phyloP scores from a whole-genome alignment of 2,797 vertebrate genomes.

The Hozukius guyotensis region DNA sequence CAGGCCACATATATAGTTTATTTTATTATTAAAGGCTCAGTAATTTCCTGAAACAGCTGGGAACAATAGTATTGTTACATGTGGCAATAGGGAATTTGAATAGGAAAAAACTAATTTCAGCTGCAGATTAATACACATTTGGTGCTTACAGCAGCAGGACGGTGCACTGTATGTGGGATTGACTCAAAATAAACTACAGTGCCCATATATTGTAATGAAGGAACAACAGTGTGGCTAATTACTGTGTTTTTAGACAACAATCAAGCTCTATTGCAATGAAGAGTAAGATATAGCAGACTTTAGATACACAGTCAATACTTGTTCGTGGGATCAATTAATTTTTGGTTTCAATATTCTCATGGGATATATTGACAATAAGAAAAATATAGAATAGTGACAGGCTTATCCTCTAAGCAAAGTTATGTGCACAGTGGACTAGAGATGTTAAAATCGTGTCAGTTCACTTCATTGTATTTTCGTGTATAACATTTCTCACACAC shows the following conservation, averaged over 20 bases:
- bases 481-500: not conserved
- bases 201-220: not conserved
- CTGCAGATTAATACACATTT: not conserved
- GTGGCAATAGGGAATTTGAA: not conserved
- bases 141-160: not conserved
- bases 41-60: not conserved
- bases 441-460: not conserved
- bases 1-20: not conserved
- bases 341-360: not conserved
- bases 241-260: not conserved
- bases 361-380: constrained; percentile 1
- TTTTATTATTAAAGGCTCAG: not conserved
- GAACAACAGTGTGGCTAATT: not conserved
- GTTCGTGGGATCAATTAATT: not conserved
- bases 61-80: not conserved
- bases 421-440: not conserved
- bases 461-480: not conserved
- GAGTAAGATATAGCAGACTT: not conserved
- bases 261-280: not conserved
- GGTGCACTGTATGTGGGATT: not conserved
- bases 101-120: not conserved
- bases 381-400: not conserved
- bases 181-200: not conserved
- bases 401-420: not conserved
- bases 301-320: not conserved